Evolutionary conservation across 2,113 vertebrate genomes (phyloP).

Genomic region (Chamaea fasciata): DNA sequence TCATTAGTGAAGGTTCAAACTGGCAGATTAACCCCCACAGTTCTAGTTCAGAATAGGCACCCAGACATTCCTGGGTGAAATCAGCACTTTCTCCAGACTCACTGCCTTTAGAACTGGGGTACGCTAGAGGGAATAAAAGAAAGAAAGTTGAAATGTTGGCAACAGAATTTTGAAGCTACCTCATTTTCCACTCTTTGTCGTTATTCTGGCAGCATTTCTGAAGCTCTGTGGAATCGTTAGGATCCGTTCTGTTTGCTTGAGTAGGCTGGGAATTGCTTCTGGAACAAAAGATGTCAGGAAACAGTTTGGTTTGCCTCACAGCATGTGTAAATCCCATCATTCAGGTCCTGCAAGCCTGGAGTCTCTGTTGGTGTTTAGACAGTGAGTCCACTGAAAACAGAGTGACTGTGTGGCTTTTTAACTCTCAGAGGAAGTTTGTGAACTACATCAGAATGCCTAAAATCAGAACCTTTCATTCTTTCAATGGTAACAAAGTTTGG

Average conservation of each 20-base stretch:
- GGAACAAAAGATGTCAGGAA: slow-evolving; percentile 38
- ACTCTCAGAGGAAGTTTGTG: not conserved
- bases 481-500: not conserved
- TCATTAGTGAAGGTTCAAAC: not conserved
- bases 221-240: not conserved
- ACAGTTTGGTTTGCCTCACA: slow-evolving; percentile 8
- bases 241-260: slow-evolving; percentile 8
- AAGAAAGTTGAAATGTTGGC: not conserved
- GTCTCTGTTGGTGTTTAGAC: not conserved
- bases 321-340: not conserved
- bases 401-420: slow-evolving; percentile 2
- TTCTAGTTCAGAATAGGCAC: not conserved
- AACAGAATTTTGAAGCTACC: not conserved
- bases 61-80: not conserved
- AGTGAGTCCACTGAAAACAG: not conserved
- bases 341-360: not conserved
- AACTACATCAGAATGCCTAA: not conserved
- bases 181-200: not conserved
- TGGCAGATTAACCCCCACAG: not conserved
- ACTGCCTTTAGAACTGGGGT: not conserved
- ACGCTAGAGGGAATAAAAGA: not conserved
- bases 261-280: not conserved
- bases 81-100: not conserved
- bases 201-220: not conserved
- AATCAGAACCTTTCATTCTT: not conserved